Evolutionary conservation across 2,888 invertebrate genomes (phyloP).

Genomic region (Hypomecis punctinalis): DNA sequence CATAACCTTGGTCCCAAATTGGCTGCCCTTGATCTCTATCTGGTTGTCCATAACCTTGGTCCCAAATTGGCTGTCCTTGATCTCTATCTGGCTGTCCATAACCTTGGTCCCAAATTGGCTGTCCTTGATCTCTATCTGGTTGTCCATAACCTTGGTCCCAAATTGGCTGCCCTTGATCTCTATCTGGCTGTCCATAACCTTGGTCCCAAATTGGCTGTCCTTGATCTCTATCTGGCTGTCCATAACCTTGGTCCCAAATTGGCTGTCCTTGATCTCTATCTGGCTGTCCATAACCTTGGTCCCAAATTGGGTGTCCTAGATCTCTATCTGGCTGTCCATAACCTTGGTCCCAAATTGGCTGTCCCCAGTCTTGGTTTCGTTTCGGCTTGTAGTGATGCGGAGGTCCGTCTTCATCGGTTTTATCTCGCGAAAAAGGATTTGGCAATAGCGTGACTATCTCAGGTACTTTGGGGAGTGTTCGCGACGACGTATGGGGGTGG

Average conservation of each 20-base stretch:
- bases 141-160: neutral
- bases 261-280: too few relatives aligned
- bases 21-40: neutral
- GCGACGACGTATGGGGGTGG: conserved; percentile 17
- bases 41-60: neutral
- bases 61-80: neutral
- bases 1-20: neutral
- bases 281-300: too few relatives aligned
- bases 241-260: too few relatives aligned
- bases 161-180: neutral
- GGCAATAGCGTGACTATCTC: neutral
- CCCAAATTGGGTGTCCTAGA: too few relatives aligned
- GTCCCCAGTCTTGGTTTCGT: neutral
- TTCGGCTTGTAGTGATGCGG: neutral
- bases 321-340: neutral
- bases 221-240: neutral
- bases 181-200: too few relatives aligned
- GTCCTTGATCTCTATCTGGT: neutral
- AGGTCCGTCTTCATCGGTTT: neutral
- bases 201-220: too few relatives aligned
- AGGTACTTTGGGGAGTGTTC: conserved; percentile 14
- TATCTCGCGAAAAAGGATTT: neutral
- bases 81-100: too few relatives aligned
- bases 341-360: neutral
- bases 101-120: neutral